Conservation (phyloP, 1,140 invertebrate genomes). For the Leptinotarsa texana region DNA sequence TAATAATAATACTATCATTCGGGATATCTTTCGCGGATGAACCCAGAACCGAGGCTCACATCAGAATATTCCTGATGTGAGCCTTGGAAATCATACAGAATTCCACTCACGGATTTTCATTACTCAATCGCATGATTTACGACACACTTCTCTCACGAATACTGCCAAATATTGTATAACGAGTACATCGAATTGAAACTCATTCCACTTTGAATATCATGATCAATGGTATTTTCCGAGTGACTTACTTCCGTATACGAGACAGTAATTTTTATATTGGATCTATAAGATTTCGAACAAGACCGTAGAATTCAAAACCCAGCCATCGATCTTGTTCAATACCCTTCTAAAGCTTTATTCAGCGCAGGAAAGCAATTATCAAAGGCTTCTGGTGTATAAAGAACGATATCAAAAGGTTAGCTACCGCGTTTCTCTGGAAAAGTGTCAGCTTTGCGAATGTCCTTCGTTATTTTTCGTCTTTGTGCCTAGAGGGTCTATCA, state of each 20-base stretch:
- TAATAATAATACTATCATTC: no score
- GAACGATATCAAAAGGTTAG: constrained; percentile 12
- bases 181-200: no score
- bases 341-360: constrained; percentile 7
- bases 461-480: constrained; percentile 19
- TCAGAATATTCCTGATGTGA: no score
- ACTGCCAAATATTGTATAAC: no score
- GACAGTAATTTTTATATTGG: not conserved
- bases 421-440: not conserved
- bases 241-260: not conserved
- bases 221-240: no score
- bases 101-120: no score
- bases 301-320: not conserved
- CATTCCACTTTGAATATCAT: no score
- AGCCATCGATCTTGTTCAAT: constrained; percentile 8
- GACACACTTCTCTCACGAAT: no score
- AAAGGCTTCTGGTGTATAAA: constrained; percentile 10
- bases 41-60: no score
- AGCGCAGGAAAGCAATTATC: constrained; percentile 14
- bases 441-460: constrained; percentile 17
- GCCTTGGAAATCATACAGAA: no score
- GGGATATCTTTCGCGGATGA: no score
- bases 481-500: not conserved
- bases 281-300: not conserved
- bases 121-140: no score